These are phyloP conservation scores for Porites lutea DNA, from an alignment of 64 coral and sea anemone species.

Conservation along the genomic window DNA sequence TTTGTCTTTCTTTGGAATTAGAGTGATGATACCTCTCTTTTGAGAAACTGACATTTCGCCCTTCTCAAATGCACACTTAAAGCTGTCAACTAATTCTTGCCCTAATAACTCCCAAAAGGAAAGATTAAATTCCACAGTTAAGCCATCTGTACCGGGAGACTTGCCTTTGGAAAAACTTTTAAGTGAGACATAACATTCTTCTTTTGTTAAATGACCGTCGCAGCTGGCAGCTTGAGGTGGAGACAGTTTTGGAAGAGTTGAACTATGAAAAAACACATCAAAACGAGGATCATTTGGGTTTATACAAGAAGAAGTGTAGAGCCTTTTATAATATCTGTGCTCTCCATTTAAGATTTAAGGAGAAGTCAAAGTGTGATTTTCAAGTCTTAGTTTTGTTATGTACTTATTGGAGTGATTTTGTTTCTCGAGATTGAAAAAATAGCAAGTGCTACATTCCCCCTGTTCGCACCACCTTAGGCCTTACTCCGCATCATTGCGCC, in stretches of 20 bases:
- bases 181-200: too few relatives aligned
- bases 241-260: slow-evolving; percentile 5
- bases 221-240: not conserved
- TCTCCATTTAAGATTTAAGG: not conserved
- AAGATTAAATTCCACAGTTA: too few relatives aligned
- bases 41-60: too few relatives aligned
- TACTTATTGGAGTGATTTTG: not conserved
- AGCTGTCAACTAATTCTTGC: too few relatives aligned
- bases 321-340: slow-evolving; percentile 6
- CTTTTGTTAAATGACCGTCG: not conserved
- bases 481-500: slow-evolving; percentile 10
- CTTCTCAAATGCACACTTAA: too few relatives aligned
- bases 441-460: slow-evolving; percentile 3
- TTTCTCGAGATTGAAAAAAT: slow-evolving; percentile 44
- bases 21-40: too few relatives aligned
- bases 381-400: slow-evolving; percentile 18
- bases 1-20: too few relatives aligned
- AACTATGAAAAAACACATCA: slow-evolving; percentile 3
- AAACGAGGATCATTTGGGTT: not conserved
- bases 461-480: not conserved
- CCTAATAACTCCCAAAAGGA: too few relatives aligned
- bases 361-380: not conserved
- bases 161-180: too few relatives aligned
- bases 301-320: not conserved
- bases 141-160: too few relatives aligned